A percentile compares a stretch with the other conserved stretches of the same genome.
Conservation (phyloP, 1,140 invertebrate species). For the Helicoverpa zea region DNA sequence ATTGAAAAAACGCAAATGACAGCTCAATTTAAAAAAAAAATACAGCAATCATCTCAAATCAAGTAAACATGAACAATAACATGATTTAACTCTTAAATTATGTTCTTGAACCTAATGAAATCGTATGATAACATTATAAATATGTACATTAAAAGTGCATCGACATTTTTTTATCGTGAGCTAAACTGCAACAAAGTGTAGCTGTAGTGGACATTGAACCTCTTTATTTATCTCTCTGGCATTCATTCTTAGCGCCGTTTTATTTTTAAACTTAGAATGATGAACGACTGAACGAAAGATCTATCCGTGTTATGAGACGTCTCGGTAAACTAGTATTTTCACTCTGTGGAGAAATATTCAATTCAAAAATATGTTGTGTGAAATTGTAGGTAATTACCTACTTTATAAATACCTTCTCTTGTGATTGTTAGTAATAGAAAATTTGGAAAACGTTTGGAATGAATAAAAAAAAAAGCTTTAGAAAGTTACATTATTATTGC, state of each 20-base stretch:
- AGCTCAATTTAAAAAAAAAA: neutral
- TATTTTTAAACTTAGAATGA: constrained; percentile 35
- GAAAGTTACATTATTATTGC: no score
- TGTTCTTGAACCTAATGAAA: neutral
- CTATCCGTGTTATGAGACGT: constrained; percentile 5
- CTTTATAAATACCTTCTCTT: no score
- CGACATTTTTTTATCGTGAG: constrained; percentile 29
- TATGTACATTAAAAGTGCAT: neutral
- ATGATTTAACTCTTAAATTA: neutral
- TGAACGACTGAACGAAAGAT: constrained; percentile 33
- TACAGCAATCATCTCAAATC: neutral
- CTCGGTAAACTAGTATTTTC: neutral
- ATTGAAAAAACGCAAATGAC: neutral
- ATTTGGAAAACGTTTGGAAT: no score
- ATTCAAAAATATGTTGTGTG: neutral
- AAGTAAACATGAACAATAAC: neutral
- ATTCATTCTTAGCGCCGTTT: constrained; percentile 32
- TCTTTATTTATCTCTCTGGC: constrained; percentile 37
- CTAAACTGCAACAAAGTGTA: constrained; percentile 1
- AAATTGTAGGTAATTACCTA: neutral
- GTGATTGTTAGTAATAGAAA: no score
- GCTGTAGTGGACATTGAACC: constrained; percentile 36
- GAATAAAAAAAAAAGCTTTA: no score
- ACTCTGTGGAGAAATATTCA: neutral
- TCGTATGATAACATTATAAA: neutral